Percentiles rank a stretch among this genome's conserved stretches.
Evolutionary conservation across 1,140 invertebrate species (phyloP).

Genomic region (Apis florea): DNA sequence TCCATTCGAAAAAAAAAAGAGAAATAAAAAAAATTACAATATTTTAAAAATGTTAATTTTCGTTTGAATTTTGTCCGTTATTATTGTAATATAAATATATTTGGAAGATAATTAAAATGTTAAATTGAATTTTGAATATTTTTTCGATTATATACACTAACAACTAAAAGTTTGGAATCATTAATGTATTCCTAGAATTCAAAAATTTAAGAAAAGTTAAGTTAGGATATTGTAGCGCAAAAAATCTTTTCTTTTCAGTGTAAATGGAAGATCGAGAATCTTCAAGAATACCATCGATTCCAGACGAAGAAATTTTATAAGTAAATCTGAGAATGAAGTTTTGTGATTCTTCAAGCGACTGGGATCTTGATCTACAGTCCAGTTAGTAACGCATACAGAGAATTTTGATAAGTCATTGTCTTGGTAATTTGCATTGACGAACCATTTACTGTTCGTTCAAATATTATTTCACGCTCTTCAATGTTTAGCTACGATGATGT

Average conservation of each 20-base stretch:
- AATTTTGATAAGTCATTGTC: conserved; percentile 23
- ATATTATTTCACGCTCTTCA: conserved; percentile 7
- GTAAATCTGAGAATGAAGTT: not conserved
- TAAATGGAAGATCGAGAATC: not conserved
- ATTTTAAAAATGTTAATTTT: not conserved
- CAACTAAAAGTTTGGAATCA: too few species aligned
- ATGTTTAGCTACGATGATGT: not conserved
- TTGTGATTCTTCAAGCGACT: not conserved
- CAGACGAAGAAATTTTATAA: not conserved
- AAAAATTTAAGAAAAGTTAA: too few species aligned
- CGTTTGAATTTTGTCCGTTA: not conserved
- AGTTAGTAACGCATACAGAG: conserved; percentile 10
- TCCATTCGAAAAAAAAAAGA: not conserved
- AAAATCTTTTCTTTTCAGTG: too few species aligned
- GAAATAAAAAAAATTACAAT: not conserved
- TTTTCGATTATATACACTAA: not conserved
- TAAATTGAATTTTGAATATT: too few species aligned
- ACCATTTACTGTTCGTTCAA: not conserved
- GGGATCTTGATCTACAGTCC: conserved; percentile 6
- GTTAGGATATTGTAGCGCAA: too few species aligned
- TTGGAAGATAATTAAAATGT: not conserved
- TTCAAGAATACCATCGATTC: not conserved
- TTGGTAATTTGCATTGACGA: not conserved
- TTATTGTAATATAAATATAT: not conserved
- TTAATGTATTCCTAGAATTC: too few species aligned